These are phyloP conservation scores for Charadrius vociferus DNA, from an alignment of 2,113 vertebrate genomes.

Conservation along the genomic window DNA sequence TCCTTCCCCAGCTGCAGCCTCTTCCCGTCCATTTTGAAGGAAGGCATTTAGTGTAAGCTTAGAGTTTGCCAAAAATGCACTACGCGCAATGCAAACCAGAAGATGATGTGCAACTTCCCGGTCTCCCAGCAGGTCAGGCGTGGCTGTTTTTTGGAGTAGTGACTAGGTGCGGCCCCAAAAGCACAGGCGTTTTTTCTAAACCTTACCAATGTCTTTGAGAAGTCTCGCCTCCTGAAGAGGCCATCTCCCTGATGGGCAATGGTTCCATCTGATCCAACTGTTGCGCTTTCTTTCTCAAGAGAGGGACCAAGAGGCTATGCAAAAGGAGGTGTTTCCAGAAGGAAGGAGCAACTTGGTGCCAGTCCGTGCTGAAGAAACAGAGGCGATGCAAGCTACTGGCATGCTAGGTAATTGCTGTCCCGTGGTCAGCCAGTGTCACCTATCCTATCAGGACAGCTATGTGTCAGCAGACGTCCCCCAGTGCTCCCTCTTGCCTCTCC, in stretches of 20 bases:
- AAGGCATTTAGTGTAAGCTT: neutral
- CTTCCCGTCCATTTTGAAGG: neutral
- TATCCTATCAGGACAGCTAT: neutral
- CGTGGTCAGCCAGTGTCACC: no score
- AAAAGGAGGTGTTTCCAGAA: no score
- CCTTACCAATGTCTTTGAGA: neutral
- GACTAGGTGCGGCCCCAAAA: neutral
- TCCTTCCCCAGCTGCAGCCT: neutral
- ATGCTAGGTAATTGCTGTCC: neutral
- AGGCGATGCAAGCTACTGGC: fast-evolving
- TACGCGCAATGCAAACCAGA: neutral
- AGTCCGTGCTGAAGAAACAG: fast-evolving
- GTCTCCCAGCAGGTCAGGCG: neutral
- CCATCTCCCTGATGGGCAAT: neutral
- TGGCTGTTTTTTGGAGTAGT: neutral
- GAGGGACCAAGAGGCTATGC: neutral
- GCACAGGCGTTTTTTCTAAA: neutral
- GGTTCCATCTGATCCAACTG: neutral
- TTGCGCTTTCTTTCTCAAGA: neutral
- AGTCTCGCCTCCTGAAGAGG: neutral
- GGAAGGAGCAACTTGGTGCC: neutral
- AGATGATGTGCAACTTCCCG: neutral
- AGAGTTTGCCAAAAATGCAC: neutral
- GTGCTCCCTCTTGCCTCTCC: neutral
- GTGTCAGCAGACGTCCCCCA: neutral